Evolutionary conservation across 2,888 invertebrate genomes (phyloP).

Genomic region (Ophioninae sp.): DNA sequence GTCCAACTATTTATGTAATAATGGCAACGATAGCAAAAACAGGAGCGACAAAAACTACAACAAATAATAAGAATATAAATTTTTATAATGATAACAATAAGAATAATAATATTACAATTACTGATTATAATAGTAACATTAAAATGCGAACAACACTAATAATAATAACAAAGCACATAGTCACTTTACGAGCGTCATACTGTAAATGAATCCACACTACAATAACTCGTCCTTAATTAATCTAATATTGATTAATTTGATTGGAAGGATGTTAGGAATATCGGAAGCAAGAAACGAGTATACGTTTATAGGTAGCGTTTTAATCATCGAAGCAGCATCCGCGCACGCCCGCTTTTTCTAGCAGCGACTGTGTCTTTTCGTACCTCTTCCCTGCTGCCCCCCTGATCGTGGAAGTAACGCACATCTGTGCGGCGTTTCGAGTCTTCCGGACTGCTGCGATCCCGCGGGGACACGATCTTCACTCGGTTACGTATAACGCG

Average conservation of each 20-base stretch:
- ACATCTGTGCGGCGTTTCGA: slow-evolving; percentile 4
- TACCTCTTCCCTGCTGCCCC: slow-evolving; percentile 26
- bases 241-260: neutral
- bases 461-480: slow-evolving; percentile 23
- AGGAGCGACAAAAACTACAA: no score
- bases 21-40: no score
- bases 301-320: neutral
- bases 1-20: no score
- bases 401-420: slow-evolving; percentile 14
- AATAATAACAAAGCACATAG: no score
- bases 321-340: slow-evolving; percentile 4
- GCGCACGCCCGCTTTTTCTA: slow-evolving; percentile 33
- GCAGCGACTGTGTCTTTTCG: neutral
- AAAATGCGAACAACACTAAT: no score
- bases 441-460: neutral
- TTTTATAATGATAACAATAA: no score
- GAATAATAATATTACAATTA: no score
- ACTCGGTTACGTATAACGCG: slow-evolving; percentile 9
- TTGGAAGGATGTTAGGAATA: neutral
- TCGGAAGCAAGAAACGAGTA: neutral
- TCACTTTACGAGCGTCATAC: no score
- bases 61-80: no score
- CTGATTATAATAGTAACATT: no score
- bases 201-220: no score
- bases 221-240: neutral